phyloP scores from a whole-genome alignment of 2,113 vertebrate genomes.

The Cyprinodon variegatus region DNA sequence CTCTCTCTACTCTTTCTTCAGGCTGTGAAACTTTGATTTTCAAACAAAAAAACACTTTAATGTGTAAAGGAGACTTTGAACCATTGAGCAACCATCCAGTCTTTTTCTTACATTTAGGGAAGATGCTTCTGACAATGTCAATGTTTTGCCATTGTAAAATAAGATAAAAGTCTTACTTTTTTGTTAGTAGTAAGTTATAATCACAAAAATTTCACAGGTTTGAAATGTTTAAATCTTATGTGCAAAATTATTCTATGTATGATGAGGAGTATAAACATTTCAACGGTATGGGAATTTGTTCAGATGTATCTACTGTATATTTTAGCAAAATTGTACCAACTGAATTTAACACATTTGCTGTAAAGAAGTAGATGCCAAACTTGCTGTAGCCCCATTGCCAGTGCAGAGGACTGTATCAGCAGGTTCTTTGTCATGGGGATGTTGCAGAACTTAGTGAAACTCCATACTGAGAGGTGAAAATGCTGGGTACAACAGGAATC shows the following conservation, averaged over 20 bases:
- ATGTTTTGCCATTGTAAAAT: background rate
- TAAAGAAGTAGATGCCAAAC: slow-evolving; percentile 41
- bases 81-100: background rate
- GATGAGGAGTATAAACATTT: background rate
- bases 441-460: slow-evolving; percentile 70
- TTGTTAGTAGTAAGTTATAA: background rate
- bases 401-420: slow-evolving; percentile 53
- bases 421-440: slow-evolving; percentile 72
- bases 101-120: background rate
- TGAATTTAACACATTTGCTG: slow-evolving; percentile 43
- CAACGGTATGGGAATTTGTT: background rate
- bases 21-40: background rate
- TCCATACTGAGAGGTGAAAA: slow-evolving; percentile 69
- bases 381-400: slow-evolving; percentile 40
- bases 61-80: background rate
- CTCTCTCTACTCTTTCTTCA: background rate
- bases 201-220: background rate
- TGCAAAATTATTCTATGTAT: background rate
- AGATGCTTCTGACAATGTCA: background rate
- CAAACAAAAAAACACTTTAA: background rate
- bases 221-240: background rate
- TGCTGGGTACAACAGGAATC: slow-evolving; percentile 71
- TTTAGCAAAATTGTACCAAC: slow-evolving; percentile 17
- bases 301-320: background rate
- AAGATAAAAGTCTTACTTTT: background rate